These are phyloP conservation scores for Blastobasis lacticolella DNA, from an alignment of 2,888 invertebrate genomes.

Conservation along the genomic window DNA sequence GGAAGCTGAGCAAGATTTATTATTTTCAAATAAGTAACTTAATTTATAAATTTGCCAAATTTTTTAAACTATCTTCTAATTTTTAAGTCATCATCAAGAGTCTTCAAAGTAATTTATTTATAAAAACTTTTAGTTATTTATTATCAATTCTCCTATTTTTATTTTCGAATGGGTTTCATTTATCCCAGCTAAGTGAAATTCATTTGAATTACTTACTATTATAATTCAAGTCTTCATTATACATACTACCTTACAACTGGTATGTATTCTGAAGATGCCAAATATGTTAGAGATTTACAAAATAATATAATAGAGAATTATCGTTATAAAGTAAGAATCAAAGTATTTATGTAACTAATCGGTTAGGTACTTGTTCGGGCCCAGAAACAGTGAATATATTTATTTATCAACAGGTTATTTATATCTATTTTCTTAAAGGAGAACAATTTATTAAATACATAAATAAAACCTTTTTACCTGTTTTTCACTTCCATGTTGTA, in stretches of 20 bases:
- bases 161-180: slow-evolving; percentile 51
- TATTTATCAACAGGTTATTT: slow-evolving; percentile 32
- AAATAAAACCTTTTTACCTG: slow-evolving; percentile 30
- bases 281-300: slow-evolving; percentile 8
- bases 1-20: slow-evolving; percentile 41
- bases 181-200: slow-evolving; percentile 62
- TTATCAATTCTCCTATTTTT: slow-evolving; percentile 3
- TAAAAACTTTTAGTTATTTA: neutral
- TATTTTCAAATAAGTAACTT: slow-evolving; percentile 9
- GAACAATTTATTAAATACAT: slow-evolving; percentile 41
- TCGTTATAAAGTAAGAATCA: slow-evolving; percentile 42
- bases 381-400: slow-evolving; percentile 36
- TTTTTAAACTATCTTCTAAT: too few species aligned
- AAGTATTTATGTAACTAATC: slow-evolving; percentile 32
- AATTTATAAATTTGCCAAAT: slow-evolving; percentile 4
- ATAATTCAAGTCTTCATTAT: slow-evolving; percentile 16
- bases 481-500: slow-evolving; percentile 43
- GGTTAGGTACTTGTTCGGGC: slow-evolving; percentile 46
- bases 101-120: slow-evolving; percentile 6
- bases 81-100: neutral
- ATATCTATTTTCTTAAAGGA: slow-evolving; percentile 55
- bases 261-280: slow-evolving; percentile 23
- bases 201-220: slow-evolving; percentile 39
- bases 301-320: slow-evolving; percentile 46
- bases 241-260: slow-evolving; percentile 15